phyloP scores from a whole-genome alignment of 2,888 invertebrate genomes.

The Eupithecia dodoneata region DNA sequence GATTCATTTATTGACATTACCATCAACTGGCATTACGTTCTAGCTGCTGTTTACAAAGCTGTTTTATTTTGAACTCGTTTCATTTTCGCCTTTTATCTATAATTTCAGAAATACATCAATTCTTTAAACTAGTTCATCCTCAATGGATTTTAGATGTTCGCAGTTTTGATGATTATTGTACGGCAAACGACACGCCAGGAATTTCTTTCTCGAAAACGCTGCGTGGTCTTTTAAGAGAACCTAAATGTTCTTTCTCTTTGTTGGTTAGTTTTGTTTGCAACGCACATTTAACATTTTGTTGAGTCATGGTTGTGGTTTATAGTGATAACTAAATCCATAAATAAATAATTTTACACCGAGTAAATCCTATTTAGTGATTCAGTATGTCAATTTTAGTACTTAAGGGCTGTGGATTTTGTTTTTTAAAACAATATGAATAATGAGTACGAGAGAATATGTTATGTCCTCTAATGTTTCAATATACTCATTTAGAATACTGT shows the following conservation, averaged over 20 bases:
- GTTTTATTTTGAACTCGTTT: constrained; percentile 50
- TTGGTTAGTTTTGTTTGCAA: neutral
- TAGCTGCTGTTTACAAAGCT: constrained; percentile 55
- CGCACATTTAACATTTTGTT: neutral
- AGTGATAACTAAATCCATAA: neutral
- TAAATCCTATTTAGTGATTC: too few species aligned
- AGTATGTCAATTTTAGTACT: too few species aligned
- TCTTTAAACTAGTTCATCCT: neutral
- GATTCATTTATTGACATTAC: constrained; percentile 44
- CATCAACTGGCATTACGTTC: constrained; percentile 32
- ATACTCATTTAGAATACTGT: neutral
- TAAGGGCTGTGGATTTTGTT: too few species aligned
- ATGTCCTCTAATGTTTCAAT: neutral
- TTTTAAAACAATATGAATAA: too few species aligned
- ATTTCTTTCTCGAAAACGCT: neutral
- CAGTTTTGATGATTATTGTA: neutral
- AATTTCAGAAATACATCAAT: constrained; percentile 15
- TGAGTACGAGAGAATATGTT: neutral
- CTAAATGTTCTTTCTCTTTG: neutral
- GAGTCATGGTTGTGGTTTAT: neutral
- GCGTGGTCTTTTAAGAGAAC: neutral
- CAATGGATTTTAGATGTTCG: neutral
- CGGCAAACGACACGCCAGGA: neutral
- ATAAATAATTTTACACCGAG: too few species aligned
- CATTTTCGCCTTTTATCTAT: constrained; percentile 40